phyloP scores from a whole-genome alignment of 2,113 vertebrate species.

The Vimba vimba region DNA sequence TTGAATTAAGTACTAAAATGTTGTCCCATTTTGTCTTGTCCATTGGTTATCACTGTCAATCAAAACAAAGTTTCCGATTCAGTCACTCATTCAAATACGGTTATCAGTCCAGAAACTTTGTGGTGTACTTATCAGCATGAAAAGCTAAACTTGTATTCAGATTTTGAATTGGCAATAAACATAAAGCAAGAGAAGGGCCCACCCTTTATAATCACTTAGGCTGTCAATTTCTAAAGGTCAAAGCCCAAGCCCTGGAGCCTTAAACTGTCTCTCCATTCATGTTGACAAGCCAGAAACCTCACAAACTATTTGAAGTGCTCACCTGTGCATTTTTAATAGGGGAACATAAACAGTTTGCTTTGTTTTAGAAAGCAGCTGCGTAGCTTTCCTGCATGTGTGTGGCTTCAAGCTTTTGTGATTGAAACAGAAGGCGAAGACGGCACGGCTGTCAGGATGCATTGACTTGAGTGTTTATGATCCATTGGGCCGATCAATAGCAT shows the following conservation, averaged over 20 bases:
- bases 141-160: too few species aligned
- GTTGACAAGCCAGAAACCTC: slow-evolving; percentile 88
- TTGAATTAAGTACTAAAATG: too few species aligned
- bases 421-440: slow-evolving; percentile 73
- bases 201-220: too few species aligned
- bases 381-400: slow-evolving; percentile 48
- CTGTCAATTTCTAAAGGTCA: too few species aligned
- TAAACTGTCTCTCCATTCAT: slow-evolving; percentile 85
- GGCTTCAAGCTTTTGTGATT: slow-evolving; percentile 68
- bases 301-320: slow-evolving; percentile 84
- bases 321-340: slow-evolving; percentile 75
- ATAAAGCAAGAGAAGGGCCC: too few species aligned
- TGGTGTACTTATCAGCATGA: too few species aligned
- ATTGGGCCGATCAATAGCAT: slow-evolving; percentile 71
- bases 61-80: too few species aligned
- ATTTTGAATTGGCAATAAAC: too few species aligned
- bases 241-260: background rate
- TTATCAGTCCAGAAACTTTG: too few species aligned
- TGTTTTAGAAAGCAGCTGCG: slow-evolving; percentile 61
- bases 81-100: too few species aligned
- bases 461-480: slow-evolving; percentile 70
- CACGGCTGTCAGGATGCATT: slow-evolving; percentile 75
- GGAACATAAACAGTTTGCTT: slow-evolving; percentile 63
- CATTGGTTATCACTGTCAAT: too few species aligned
- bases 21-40: too few species aligned